Base-by-base conservation (phyloP, 2,888 invertebrate genomes). In the Noctuana brunneofusca region DNA sequence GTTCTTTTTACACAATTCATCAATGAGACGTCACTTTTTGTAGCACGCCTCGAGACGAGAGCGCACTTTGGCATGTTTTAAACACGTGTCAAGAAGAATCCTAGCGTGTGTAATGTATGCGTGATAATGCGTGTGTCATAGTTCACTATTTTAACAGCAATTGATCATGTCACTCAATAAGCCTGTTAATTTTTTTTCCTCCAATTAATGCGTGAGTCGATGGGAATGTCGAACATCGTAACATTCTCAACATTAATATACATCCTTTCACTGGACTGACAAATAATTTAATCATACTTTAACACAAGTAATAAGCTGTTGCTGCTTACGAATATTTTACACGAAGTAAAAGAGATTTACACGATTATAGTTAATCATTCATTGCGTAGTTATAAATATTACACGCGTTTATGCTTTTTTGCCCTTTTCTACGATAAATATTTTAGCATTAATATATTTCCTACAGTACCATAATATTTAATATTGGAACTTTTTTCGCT, bases 11-110 rank as follows among this genome's bases (percentile, higher is more conserved):
- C 78, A 79, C 85, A 79, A 86, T 87, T 85, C 85, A 86, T 87
- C 87, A 87, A 87, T 86, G 79, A 79, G 80, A 80, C 80, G 86
- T 87, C 86, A 86, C 75, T 84, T 86, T 87, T 85, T 86, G 79
- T 83, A 71, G 66, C 68, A 69, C 69, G 66, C 65, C 65, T 64
- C 63, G 68, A 63, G 68, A 67, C 68, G 71, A 68, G 69, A 66
- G 67, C 72, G 67, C 66, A 59, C 75, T 69, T 77, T 75, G 77
- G 78, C 79, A 78, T 81, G 77, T 78, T 76, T 75, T 75, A 72
- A 79, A 74, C 73, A 68, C 73, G 69, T 75, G 79, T 78, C 76
- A 64, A 66, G 67, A 66, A 67, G 70, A 71, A 72, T 74, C 69
- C 73, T 73, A 78, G 76, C 78, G 72, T 76, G 46, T 20, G 46